Evolutionary conservation across 2,113 vertebrate genomes (phyloP).

Genomic region (Furnarius figulus): DNA sequence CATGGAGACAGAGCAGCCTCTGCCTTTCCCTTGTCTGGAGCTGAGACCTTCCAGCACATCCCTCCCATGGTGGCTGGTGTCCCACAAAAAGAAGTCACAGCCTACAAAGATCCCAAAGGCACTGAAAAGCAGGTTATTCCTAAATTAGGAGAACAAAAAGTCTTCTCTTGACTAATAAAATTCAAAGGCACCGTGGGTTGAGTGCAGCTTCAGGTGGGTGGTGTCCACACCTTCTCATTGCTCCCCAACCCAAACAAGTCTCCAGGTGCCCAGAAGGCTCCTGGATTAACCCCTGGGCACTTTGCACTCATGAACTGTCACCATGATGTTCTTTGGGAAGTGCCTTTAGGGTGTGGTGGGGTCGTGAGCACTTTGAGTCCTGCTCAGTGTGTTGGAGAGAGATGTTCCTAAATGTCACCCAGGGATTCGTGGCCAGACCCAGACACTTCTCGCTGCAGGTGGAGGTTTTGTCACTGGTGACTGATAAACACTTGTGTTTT

Average conservation of each 20-base stretch:
- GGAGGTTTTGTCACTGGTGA: background rate
- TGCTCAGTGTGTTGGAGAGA: background rate
- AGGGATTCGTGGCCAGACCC: fast-evolving
- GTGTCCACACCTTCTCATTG: background rate
- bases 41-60: background rate
- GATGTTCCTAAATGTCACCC: fast-evolving
- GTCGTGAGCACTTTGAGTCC: background rate
- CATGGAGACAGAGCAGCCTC: background rate
- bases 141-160: background rate
- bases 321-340: background rate
- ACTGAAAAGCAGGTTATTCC: background rate
- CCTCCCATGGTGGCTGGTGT: background rate
- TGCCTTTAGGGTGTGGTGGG: background rate
- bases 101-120: background rate
- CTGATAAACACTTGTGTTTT: background rate
- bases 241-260: background rate
- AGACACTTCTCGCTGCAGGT: background rate
- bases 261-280: background rate
- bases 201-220: background rate
- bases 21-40: background rate
- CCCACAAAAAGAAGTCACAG: background rate
- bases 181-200: background rate
- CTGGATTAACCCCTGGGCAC: background rate
- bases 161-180: background rate
- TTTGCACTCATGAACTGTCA: fast-evolving